Evolutionary conservation across 2,888 invertebrate species (phyloP).

Genomic region (Tetramorium bicarinatum): DNA sequence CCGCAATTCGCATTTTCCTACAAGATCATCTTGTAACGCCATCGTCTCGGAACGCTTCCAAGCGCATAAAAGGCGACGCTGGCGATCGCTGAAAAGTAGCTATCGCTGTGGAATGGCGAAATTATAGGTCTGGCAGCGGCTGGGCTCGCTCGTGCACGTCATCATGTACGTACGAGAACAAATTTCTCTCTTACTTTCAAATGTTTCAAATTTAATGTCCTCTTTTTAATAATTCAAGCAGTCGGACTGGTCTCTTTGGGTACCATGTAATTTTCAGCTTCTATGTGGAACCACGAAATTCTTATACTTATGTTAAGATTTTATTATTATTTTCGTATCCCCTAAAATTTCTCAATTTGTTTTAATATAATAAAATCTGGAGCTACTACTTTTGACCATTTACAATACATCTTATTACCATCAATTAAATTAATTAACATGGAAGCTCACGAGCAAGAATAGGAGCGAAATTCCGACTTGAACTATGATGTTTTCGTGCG

Average conservation of each 20-base stretch:
- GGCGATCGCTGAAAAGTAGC: conserved; percentile 48
- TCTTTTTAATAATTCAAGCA: background rate
- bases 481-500: background rate
- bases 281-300: background rate
- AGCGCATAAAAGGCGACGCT: conserved; percentile 44
- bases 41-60: conserved; percentile 43
- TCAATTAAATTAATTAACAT: conserved; percentile 8
- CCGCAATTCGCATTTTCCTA: conserved; percentile 41
- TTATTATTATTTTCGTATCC: background rate
- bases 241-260: background rate
- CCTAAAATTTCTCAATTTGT: background rate
- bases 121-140: conserved; percentile 50
- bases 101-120: conserved; percentile 40
- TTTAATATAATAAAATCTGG: background rate
- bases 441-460: background rate
- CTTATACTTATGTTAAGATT: background rate
- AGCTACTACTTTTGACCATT: background rate
- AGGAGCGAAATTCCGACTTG: background rate
- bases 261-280: background rate
- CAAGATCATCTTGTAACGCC: conserved; percentile 41
- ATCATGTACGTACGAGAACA: conserved; percentile 12
- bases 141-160: conserved; percentile 19
- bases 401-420: too few species aligned
- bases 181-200: conserved; percentile 23
- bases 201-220: background rate